Conservation (phyloP, 2,888 invertebrate species). For the Odontothrips loti region DNA sequence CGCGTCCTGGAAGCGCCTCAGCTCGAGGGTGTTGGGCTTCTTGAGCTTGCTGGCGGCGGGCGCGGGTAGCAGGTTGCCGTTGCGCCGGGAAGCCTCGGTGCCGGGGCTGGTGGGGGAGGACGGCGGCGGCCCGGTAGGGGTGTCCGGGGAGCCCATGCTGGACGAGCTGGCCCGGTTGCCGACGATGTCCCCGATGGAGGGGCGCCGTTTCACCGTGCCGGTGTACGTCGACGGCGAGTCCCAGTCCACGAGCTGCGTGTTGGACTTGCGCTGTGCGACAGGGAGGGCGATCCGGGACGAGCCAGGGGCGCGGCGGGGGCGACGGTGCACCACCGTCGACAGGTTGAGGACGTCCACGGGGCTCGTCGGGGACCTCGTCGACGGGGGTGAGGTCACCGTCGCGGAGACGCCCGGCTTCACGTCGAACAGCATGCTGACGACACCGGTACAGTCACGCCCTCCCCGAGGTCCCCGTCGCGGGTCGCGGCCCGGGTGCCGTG, state of each 20-base stretch:
- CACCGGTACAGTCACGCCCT: too few relatives aligned
- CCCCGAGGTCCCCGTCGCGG: not conserved
- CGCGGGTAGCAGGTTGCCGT: not conserved
- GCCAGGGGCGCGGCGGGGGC: not conserved
- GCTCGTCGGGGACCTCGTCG: not conserved
- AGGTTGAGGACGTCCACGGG: not conserved
- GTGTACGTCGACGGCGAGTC: constrained; percentile 67
- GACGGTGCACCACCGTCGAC: not conserved
- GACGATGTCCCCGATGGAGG: constrained; percentile 39
- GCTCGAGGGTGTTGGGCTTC: constrained; percentile 12
- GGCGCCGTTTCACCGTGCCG: constrained; percentile 66
- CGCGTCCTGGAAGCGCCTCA: not conserved
- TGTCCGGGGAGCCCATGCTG: not conserved
- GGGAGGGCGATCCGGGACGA: not conserved
- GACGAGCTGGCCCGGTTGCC: not conserved
- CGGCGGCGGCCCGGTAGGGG: not conserved
- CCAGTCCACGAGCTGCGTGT: constrained; percentile 55
- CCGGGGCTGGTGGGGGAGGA: not conserved
- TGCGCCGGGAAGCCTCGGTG: constrained; percentile 8
- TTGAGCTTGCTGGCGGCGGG: constrained; percentile 9
- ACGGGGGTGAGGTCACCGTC: not conserved
- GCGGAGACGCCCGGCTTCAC: not conserved
- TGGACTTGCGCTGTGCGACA: not conserved
- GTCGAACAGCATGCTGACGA: constrained; percentile 9
- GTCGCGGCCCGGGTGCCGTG: not conserved